These are phyloP conservation scores for Ceyx margarethae DNA, from an alignment of 2,113 vertebrate species.

Conservation along the genomic window DNA sequence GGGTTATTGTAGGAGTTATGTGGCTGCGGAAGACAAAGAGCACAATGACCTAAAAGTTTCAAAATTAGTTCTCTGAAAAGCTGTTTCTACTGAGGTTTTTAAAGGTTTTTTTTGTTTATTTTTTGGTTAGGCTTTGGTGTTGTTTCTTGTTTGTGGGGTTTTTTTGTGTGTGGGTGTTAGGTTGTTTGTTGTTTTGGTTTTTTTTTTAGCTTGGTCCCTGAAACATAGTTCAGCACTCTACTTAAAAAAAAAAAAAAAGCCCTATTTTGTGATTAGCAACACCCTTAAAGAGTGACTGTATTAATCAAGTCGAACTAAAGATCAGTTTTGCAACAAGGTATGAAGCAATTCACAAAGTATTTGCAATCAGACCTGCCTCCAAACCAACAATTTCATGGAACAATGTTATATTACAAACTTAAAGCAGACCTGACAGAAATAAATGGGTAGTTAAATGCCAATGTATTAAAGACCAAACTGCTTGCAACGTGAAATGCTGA, in stretches of 20 bases:
- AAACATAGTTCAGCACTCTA: not conserved
- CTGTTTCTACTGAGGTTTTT: not conserved
- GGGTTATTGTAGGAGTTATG: not conserved
- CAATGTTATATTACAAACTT: constrained; percentile 48
- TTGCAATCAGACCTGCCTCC: not conserved
- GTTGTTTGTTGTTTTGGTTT: too few relatives aligned
- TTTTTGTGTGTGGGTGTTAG: not conserved
- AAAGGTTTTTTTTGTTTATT: too few relatives aligned
- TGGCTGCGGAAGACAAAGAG: not conserved
- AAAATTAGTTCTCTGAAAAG: not conserved
- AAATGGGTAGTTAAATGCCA: constrained; percentile 69
- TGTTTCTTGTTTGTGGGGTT: not conserved
- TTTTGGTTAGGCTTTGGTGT: not conserved
- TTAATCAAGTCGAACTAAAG: not conserved
- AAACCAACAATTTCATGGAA: constrained; percentile 10
- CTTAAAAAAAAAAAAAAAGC: not conserved
- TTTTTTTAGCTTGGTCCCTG: not conserved
- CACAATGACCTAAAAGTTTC: not conserved
- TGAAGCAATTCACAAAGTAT: not conserved
- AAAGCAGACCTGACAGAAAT: constrained; percentile 66
- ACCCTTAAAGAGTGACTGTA: not conserved
- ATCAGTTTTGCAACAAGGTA: constrained; percentile 3
- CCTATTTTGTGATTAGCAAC: not conserved
- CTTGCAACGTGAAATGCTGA: constrained; percentile 60
- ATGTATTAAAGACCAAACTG: constrained; percentile 57